A percentile compares a stretch with the other conserved stretches of the same genome.
Evolutionary conservation across 2,113 vertebrate genomes (phyloP).

Genomic region (Alligator mississippiensis): DNA sequence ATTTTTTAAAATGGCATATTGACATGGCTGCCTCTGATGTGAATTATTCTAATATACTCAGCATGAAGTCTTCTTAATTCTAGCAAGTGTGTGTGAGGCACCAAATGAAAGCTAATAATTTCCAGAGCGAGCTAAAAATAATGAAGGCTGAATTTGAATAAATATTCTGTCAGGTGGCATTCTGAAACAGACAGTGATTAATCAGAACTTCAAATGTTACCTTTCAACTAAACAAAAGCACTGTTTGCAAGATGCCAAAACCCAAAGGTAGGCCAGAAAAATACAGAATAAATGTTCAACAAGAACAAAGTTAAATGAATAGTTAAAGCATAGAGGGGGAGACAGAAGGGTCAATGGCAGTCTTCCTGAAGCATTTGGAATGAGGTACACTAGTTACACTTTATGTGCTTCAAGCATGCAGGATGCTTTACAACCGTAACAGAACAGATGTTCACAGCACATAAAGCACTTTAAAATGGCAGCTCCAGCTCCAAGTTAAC

Average conservation of each 20-base stretch:
- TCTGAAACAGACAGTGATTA: constrained; percentile 42
- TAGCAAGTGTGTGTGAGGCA: constrained; percentile 57
- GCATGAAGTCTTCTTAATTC: constrained; percentile 70
- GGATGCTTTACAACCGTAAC: no score
- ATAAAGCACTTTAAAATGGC: no score
- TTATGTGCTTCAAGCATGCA: no score
- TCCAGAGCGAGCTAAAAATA: constrained; percentile 60
- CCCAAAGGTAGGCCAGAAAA: not conserved
- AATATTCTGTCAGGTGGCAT: not conserved
- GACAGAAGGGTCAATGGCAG: not conserved
- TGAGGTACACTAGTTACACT: no score
- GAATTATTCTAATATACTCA: constrained; percentile 69
- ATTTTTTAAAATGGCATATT: constrained; percentile 51
- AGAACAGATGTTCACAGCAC: no score
- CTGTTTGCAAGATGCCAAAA: not conserved
- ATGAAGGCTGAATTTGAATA: constrained; percentile 39
- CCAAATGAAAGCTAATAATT: constrained; percentile 61
- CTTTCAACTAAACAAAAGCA: not conserved
- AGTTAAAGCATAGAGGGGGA: not conserved
- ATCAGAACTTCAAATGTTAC: not conserved
- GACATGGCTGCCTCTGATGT: constrained; percentile 58
- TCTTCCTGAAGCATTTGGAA: no score
- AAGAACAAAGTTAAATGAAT: not conserved
- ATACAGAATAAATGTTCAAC: not conserved
- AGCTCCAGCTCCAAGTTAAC: no score